Evolutionary conservation across 2,888 invertebrate species (phyloP).

Genomic region (Agrypnus murinus): DNA sequence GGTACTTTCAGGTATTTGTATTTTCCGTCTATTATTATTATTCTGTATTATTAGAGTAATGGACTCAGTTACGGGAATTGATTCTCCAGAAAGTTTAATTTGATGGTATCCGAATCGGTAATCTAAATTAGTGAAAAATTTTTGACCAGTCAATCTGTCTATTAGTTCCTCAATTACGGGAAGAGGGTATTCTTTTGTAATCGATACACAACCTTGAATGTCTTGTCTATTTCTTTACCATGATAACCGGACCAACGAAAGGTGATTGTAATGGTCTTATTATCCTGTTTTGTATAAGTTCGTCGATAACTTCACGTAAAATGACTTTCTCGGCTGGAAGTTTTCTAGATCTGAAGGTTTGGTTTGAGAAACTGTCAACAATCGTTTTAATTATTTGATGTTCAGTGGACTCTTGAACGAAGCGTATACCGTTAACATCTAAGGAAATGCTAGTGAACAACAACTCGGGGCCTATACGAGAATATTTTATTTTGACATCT

Average conservation of each 20-base stretch:
- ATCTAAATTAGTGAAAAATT: too few relatives aligned
- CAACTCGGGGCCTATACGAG: background rate
- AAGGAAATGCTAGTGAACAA: background rate
- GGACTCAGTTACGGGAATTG: too few relatives aligned
- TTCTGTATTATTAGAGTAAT: too few relatives aligned
- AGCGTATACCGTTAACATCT: background rate
- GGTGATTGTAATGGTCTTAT: background rate
- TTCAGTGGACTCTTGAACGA: background rate
- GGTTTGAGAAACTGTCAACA: background rate
- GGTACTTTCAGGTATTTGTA: too few relatives aligned
- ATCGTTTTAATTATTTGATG: too few relatives aligned
- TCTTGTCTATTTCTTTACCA: conserved; percentile 7
- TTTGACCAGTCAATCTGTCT: conserved; percentile 37
- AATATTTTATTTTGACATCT: background rate
- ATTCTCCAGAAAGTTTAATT: too few relatives aligned
- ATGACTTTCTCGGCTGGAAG: background rate
- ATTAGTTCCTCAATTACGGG: conserved; percentile 30
- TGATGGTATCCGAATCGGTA: too few relatives aligned
- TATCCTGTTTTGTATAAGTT: background rate
- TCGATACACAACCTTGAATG: background rate
- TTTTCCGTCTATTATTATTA: too few relatives aligned
- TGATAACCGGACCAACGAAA: background rate
- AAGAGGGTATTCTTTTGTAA: conserved; percentile 16
- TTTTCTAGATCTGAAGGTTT: background rate
- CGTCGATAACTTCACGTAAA: background rate